Percentiles rank a stretch among this genome's conserved stretches.
These are phyloP conservation scores for Leptinotarsa haldemani DNA, from an alignment of 2,888 invertebrate genomes.

Conservation along the genomic window DNA sequence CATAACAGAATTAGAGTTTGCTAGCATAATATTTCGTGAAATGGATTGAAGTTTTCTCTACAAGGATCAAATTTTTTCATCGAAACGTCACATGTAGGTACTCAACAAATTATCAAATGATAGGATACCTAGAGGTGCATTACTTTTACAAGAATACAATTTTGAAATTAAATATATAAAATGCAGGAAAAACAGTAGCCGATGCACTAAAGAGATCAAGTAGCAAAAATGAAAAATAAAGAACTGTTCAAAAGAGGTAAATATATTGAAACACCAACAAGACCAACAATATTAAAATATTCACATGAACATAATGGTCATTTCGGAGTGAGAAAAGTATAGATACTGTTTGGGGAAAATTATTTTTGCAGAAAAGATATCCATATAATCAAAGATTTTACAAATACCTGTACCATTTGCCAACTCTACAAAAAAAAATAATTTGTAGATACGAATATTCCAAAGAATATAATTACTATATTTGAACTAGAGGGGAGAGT, in stretches of 20 bases:
- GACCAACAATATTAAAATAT: not conserved
- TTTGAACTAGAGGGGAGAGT: no score
- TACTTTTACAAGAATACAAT: conserved; percentile 16
- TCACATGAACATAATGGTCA: no score
- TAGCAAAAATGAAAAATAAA: not conserved
- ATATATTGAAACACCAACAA: not conserved
- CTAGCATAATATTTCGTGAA: conserved; percentile 23
- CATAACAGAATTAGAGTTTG: conserved; percentile 25
- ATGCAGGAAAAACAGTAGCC: conserved; percentile 22
- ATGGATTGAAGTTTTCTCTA: conserved; percentile 24
- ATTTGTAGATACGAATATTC: no score
- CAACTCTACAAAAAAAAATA: no score
- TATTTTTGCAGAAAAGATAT: no score
- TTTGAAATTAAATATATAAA: conserved; percentile 26
- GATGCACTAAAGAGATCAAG: conserved; percentile 30
- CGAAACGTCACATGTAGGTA: conserved; percentile 26
- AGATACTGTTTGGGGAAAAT: no score
- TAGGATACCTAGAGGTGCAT: conserved; percentile 27
- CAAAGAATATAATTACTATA: no score
- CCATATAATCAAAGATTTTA: no score
- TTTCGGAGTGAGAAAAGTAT: no score
- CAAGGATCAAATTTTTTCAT: conserved; percentile 28
- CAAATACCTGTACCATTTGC: no score
- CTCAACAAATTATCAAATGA: conserved; percentile 24
- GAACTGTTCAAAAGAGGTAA: not conserved